A percentile compares a stretch with the other conserved stretches of the same genome.
Evolutionary conservation across 2,888 invertebrate species (phyloP).

Genomic region (Pachycephus smyrnensis): DNA sequence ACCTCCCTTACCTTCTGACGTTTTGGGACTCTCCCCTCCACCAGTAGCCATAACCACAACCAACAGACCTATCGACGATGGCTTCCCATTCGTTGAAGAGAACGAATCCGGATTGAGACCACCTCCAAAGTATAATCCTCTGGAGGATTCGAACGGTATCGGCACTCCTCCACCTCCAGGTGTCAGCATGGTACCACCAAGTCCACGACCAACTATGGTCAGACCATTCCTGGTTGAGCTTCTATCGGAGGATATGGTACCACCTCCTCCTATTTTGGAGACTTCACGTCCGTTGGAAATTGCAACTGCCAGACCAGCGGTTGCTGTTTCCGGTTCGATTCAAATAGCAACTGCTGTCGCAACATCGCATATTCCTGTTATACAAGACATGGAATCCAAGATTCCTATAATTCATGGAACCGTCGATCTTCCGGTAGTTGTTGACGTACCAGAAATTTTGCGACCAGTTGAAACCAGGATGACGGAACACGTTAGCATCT

Average conservation of each 20-base stretch:
- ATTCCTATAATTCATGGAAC: slow-evolving; percentile 64
- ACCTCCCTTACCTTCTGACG: slow-evolving; percentile 47
- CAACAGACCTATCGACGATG: slow-evolving; percentile 44
- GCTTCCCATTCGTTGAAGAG: slow-evolving; percentile 31
- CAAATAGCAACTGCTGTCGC: slow-evolving; percentile 62
- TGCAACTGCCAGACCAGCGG: slow-evolving; percentile 55
- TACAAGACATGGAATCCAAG: slow-evolving; percentile 61
- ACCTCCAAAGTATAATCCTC: slow-evolving; percentile 55
- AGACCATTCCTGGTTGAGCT: slow-evolving; percentile 60
- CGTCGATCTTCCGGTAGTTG: slow-evolving; percentile 60
- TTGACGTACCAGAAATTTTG: slow-evolving; percentile 58
- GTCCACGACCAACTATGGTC: slow-evolving; percentile 49
- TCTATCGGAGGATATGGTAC: slow-evolving; percentile 63
- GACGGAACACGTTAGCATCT: slow-evolving; percentile 57
- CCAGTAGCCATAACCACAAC: slow-evolving; percentile 58
- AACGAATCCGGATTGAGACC: slow-evolving; percentile 53
- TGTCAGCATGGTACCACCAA: slow-evolving; percentile 54
- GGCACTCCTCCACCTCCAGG: slow-evolving; percentile 41
- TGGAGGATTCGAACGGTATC: slow-evolving; percentile 48
- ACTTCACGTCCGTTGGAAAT: slow-evolving; percentile 51
- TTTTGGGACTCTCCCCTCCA: slow-evolving; percentile 61
- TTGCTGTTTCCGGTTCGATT: slow-evolving; percentile 62
- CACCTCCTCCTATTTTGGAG: slow-evolving; percentile 51
- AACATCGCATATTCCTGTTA: slow-evolving; percentile 60
- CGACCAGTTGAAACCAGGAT: slow-evolving; percentile 49